Conservation (phyloP, 2,113 vertebrate genomes). For the Tragelaphus imberbis region DNA sequence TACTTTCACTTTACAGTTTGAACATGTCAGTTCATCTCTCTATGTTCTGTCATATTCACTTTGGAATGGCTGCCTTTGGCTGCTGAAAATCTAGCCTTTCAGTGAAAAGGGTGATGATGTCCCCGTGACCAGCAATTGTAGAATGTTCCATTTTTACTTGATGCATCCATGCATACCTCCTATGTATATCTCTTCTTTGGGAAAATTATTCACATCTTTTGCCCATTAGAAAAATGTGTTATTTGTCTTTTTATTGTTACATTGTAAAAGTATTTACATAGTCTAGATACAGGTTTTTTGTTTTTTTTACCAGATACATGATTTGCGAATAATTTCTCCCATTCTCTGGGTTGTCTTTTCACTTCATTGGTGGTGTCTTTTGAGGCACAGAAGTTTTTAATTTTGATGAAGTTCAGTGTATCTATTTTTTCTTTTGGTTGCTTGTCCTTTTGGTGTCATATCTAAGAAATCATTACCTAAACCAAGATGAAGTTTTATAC, state of each 20-base stretch:
- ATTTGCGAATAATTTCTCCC: neutral
- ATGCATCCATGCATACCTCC: constrained; percentile 97
- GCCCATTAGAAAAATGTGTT: neutral
- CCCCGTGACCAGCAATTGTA: constrained; percentile 95
- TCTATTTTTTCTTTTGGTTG: neutral
- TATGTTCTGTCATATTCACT: constrained; percentile 88
- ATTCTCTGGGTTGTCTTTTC: neutral
- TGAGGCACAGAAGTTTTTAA: neutral
- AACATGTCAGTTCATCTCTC: constrained; percentile 87
- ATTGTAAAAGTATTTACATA: neutral
- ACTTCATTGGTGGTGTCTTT: neutral
- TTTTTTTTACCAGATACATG: neutral
- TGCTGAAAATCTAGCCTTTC: constrained; percentile 92
- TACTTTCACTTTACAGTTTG: constrained; percentile 63
- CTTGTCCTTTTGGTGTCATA: neutral
- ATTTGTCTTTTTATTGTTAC: neutral
- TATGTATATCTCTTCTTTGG: constrained; percentile 63
- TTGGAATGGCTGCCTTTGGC: constrained; percentile 88
- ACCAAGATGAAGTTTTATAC: neutral
- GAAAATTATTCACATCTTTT: neutral
- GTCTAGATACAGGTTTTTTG: neutral
- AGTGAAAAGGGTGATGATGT: constrained; percentile 91
- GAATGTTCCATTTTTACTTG: constrained; percentile 95
- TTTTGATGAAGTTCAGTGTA: neutral
- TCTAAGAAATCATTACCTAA: neutral